A percentile compares a stretch with the other conserved stretches of the same genome.
These are phyloP conservation scores for Mesocricetus auratus DNA, from an alignment of 2,113 vertebrate genomes.

Conservation along the genomic window DNA sequence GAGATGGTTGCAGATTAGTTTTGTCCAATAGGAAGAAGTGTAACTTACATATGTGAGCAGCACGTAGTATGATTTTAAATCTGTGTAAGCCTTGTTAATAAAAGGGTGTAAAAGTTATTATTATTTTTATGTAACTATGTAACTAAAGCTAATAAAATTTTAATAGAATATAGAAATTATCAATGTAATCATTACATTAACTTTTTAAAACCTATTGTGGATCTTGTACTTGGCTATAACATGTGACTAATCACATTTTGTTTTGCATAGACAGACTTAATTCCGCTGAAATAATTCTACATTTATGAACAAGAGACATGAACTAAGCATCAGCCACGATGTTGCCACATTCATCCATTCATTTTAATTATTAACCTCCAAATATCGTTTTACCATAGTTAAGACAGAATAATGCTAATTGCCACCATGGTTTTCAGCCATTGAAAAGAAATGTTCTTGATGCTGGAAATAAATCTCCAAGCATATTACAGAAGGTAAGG, in stretches of 20 bases:
- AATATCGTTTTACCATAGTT: background rate
- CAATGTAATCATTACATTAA: background rate
- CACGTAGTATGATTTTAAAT: background rate
- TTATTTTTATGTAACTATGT: background rate
- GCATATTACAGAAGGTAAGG: background rate
- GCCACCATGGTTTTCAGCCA: rapidly evolving
- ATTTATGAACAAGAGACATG: background rate
- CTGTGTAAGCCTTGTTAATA: background rate
- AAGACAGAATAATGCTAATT: background rate
- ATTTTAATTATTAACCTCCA: background rate
- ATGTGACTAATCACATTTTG: background rate
- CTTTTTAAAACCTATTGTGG: background rate
- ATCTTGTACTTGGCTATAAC: background rate
- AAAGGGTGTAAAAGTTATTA: background rate
- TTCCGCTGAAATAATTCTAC: background rate
- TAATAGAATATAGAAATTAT: background rate
- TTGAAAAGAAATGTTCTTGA: background rate
- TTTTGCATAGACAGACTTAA: background rate
- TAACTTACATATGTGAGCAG: background rate
- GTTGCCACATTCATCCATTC: background rate
- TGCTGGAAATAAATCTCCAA: background rate
- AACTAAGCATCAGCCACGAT: background rate
- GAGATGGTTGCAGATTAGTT: background rate
- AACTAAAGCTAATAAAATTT: background rate
- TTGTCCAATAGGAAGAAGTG: background rate